phyloP scores from a whole-genome alignment of 2,888 invertebrate genomes.

The Macrosoma leucophasiata region DNA sequence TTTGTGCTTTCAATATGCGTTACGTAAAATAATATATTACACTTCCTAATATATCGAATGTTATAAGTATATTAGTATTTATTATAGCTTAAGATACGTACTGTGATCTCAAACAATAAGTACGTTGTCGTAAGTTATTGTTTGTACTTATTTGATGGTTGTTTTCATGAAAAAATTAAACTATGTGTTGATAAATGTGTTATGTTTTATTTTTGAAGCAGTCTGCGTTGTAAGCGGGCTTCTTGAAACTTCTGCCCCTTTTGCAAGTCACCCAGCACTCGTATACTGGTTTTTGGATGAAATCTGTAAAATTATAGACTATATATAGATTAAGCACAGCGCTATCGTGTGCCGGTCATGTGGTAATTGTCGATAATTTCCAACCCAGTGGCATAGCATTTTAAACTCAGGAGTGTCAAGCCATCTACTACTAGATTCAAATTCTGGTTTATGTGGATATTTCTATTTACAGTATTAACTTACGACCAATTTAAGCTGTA shows the following conservation, averaged over 20 bases:
- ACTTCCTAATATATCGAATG: neutral
- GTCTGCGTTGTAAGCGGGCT: slow-evolving; percentile 42
- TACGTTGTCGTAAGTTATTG: slow-evolving; percentile 64
- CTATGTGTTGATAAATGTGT: slow-evolving; percentile 24
- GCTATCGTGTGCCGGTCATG: too few species aligned
- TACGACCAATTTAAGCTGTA: too few species aligned
- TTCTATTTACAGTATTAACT: too few species aligned
- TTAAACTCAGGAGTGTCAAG: too few species aligned
- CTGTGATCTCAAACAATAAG: slow-evolving; percentile 73
- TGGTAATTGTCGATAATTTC: too few species aligned
- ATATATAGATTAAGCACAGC: too few species aligned
- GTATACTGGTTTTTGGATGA: slow-evolving; percentile 54
- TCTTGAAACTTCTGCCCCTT: slow-evolving; percentile 62
- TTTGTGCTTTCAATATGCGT: too few species aligned
- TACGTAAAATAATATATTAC: neutral
- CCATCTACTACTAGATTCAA: too few species aligned
- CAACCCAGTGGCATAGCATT: too few species aligned
- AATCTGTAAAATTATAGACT: slow-evolving; percentile 45
- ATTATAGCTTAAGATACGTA: slow-evolving; percentile 17
- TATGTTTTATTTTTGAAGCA: slow-evolving; percentile 32
- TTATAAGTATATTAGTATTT: too few species aligned
- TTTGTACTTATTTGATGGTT: slow-evolving; percentile 32
- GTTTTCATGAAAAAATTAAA: slow-evolving; percentile 36
- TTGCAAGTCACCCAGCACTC: slow-evolving; percentile 70
- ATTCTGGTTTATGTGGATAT: too few species aligned